Evolutionary conservation across 1,140 invertebrate species (phyloP), one percentile per base, ranked within the genome.

Genomic region (Drosophila grimshawi): DNA sequence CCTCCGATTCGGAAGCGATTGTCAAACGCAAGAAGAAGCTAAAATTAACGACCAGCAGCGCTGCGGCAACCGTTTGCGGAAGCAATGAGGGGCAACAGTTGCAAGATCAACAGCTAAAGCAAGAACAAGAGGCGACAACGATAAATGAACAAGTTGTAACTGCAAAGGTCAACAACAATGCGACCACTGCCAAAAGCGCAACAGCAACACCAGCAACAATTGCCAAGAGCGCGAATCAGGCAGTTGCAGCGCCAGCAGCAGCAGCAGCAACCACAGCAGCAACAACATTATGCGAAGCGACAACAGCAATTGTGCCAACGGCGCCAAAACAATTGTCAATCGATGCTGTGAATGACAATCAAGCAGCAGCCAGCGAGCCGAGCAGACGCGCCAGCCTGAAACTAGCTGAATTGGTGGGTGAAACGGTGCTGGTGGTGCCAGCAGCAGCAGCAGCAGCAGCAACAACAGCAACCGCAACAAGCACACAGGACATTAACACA

Each of bases 1-100:
- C 91, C 72, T 92, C 91, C 37, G 91, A 92, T 63, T 91, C 91
- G 43, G 88, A 86, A 69, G 67, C 91, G 53, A 76, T 92, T 66
- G 76, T 92, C 6, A 92, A 90, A 59, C 85, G 81, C 45, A 91
- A 86, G 74, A 89, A 88, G 83, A 89, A 86, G 69, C 64, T 43
- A 65, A 90, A 90, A 81, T 80, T 89, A 90, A 79, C 80, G 81
- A 70, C 56, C 52, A 43, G 39, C 39, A n/a, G 39, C 10, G 39
- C 3, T 8, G n/a, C 68, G 43, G 48, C 63, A 53, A 62, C 35
- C 39, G 11, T 52, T 76, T 76, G 68, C 68, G 68, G 71, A 63
- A 72, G 48, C 35, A 35, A 39, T 56, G 41, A 64, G 55, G 37
- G 52, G 41, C 51, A 41, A 51, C 61, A 61, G 43, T 60, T 19